Base-by-base conservation (phyloP, 1,140 invertebrate species). In the Solenopsis invicta region DNA sequence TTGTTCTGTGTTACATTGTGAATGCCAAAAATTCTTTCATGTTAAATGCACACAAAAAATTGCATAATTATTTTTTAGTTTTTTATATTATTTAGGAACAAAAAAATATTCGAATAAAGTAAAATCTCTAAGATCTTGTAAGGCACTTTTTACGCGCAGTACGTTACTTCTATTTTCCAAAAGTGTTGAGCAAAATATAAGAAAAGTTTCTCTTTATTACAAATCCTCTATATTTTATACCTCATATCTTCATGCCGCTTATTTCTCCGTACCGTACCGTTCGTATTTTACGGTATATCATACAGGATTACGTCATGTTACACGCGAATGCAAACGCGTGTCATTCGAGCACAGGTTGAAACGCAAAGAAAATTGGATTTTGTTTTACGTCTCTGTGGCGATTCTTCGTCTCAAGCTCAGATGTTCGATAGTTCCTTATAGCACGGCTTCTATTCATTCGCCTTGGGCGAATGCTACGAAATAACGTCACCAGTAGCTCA, bases 321-420 rank as follows among this genome's bases (percentile, higher is more conserved):
- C 18, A 72, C 24, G 12, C 3, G 21, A 37, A 82, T 61, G 18
- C 67, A 59, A 37, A 82, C 9, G 67, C 18, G 18, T 84, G 24
- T 75, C 54, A 61, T 61, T 72, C 24, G 12, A 50, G 13, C 34
- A 24, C 48, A 41, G 24, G 37, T 18, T 56, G 18, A 84, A 24
- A n/a, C 21, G 13, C 45, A 16, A 24, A 56, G 66, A 56, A 81
- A n/a, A 84, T 84, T 74, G 69, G 41, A 84, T 84, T 62, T 75
- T 61, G 41, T 61, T 84, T 84, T 84, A 84, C 9, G 18, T 84
- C 41, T 61, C 24, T 48, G 16, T 9, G n/a, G 34, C n/a, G 21
- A 84, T 84, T 84, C 29, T 41, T 50, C 41, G 13, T 16, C 48
- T 16, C 48, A 24, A 59, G 67, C 48, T 54, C 37, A 34, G 37